Base-by-base conservation (phyloP, 2,797 vertebrate species). In the Hydrophis major region DNA sequence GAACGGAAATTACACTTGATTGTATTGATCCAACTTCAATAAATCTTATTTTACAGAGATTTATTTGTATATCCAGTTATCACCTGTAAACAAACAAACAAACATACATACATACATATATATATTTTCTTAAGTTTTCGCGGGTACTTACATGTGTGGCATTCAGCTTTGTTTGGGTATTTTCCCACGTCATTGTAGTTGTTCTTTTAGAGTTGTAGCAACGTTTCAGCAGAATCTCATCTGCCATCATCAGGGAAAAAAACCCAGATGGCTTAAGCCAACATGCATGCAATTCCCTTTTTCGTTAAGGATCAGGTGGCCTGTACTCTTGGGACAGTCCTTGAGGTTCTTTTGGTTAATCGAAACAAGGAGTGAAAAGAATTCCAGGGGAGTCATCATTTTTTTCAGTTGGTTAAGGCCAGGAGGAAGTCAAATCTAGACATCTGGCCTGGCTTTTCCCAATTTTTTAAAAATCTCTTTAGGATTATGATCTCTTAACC, bases 11-110 rank as follows among this genome's bases (percentile, higher is more conserved):
- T 98, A 97, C 98, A 98, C 98, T 98, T 98, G 98, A 99, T 98
- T 98, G 98, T 99, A 98, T 98, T 99, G 98, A 99, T 98, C 98
- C 97, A 97, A 98, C 98, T 97, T 98, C 98, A 99, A 99, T 99
- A 99, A 99, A 99, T 97, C 97, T 96, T 97, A 97, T 98, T 98
- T 97, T 98, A 96, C 96, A 98, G 88, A 91, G 92, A 94, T 14
- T 7, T 1, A 28, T 22, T 0, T 88, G 59, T 20, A 86, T 57
- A 32, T n/a, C 86, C 88, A 59, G 57, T 74, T 27, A 53, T 42
- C 59, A 5, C 53, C 92, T 50, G 37, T 8, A 50, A 88, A 32
- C 37, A 32, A 32, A 32, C 32, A 32, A 32, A 32, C n/a, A n/a
- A n/a, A n/a, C n/a, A 37, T 37, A 37, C 37, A 37, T 37, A 37